Conservation (phyloP, 2,888 invertebrate species). For the Magallana nippona region DNA sequence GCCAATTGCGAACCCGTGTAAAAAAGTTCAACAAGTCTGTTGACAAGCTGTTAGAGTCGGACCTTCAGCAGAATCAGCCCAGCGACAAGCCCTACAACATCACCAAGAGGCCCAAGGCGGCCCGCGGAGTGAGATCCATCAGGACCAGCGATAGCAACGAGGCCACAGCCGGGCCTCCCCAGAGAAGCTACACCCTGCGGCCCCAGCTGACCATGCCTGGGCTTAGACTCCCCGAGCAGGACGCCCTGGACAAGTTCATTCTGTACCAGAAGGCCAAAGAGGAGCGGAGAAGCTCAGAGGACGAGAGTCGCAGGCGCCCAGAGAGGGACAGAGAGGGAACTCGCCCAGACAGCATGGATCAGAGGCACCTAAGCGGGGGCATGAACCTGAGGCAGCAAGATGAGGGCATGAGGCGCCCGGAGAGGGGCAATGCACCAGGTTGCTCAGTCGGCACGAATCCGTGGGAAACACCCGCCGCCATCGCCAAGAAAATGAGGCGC, state of each 20-base stretch:
- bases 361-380: too few relatives aligned
- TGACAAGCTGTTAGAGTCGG: neutral
- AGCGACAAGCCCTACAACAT: constrained; percentile 1
- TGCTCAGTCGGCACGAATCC: too few relatives aligned
- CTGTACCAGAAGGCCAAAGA: neutral
- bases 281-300: too few relatives aligned
- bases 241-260: neutral
- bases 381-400: too few relatives aligned
- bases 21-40: neutral
- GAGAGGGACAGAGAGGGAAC: too few relatives aligned
- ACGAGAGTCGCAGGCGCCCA: too few relatives aligned
- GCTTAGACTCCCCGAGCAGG: neutral
- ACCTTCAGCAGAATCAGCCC: neutral
- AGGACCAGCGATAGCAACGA: neutral
- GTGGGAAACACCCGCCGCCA: too few relatives aligned
- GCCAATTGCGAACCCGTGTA: neutral
- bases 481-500: too few relatives aligned
- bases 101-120: neutral
- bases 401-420: too few relatives aligned
- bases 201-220: neutral
- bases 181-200: neutral
- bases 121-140: neutral
- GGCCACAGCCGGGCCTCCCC: neutral
- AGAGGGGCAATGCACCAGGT: too few relatives aligned
- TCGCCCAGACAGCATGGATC: too few relatives aligned